These are phyloP conservation scores for Drosophila jambulina DNA, from an alignment of 1,140 invertebrate genomes.

Conservation along the genomic window DNA sequence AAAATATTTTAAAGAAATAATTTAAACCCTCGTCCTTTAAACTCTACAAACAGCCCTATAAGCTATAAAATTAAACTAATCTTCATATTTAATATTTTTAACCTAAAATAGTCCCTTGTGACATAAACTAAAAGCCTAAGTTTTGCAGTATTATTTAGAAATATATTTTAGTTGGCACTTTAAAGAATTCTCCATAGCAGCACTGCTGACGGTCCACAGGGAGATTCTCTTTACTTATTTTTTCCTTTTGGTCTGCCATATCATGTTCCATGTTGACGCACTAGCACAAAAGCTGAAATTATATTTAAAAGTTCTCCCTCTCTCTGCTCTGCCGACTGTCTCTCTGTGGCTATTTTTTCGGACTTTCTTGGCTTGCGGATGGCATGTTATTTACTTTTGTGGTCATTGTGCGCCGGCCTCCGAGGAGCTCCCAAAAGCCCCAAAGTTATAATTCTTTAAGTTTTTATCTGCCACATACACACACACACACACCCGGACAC, in stretches of 20 bases:
- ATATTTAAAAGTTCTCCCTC: conserved; percentile 69
- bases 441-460: conserved; percentile 83
- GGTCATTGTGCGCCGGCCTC: conserved; percentile 68
- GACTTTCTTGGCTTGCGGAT: conserved; percentile 34
- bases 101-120: not conserved
- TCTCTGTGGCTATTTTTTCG: conserved; percentile 22
- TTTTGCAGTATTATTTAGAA: not conserved
- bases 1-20: rapidly evolving
- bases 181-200: not conserved
- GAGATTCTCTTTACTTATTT: conserved; percentile 40
- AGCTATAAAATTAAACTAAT: not conserved
- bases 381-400: conserved; percentile 79
- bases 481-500: not conserved
- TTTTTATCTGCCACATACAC: conserved; percentile 71
- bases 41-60: not conserved
- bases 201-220: conserved; percentile 48
- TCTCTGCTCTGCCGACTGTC: conserved; percentile 11
- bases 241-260: conserved; percentile 54
- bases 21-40: too few species aligned
- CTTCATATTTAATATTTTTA: not conserved
- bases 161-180: not conserved
- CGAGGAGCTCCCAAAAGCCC: conserved; percentile 63
- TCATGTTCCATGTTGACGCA: conserved; percentile 81
- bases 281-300: conserved; percentile 80
- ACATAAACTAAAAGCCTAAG: not conserved